These are phyloP conservation scores for Albula glossodonta DNA, from an alignment of 2,113 vertebrate genomes.

Conservation along the genomic window DNA sequence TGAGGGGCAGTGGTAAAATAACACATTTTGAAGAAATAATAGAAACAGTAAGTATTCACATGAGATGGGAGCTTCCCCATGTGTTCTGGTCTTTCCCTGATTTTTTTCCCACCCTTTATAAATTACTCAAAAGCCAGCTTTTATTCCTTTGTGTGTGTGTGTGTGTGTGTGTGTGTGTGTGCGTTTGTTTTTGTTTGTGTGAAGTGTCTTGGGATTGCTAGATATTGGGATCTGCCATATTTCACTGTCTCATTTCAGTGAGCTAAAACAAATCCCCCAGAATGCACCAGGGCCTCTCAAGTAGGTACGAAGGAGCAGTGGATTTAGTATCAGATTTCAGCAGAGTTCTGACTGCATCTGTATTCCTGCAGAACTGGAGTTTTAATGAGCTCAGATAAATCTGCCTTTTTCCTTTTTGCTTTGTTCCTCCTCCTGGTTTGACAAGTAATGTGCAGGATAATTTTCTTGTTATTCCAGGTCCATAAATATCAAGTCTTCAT, in stretches of 20 bases:
- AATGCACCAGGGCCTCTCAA: conserved; percentile 14
- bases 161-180: conserved; percentile 9
- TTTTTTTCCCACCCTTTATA: background rate
- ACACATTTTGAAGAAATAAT: conserved; percentile 22
- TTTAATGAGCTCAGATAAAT: conserved; percentile 31
- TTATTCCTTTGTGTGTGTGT: conserved; percentile 10
- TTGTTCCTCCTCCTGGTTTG: background rate
- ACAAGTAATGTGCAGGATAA: conserved; percentile 5
- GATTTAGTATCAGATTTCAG: background rate
- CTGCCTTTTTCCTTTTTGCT: background rate
- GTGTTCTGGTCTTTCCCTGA: background rate
- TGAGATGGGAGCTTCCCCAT: background rate
- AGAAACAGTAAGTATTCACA: background rate
- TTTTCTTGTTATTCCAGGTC: conserved; percentile 19
- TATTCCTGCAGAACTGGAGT: background rate
- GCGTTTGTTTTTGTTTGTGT: background rate
- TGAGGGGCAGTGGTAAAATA: conserved; percentile 8
- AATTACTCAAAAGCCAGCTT: background rate
- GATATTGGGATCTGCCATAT: background rate
- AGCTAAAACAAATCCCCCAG: conserved; percentile 10
- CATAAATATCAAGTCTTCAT: background rate
- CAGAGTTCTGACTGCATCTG: background rate
- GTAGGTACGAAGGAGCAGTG: background rate
- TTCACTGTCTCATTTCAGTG: conserved; percentile 7
- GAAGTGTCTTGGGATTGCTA: background rate